A percentile compares a stretch with the other conserved stretches of the same genome.
Conservation (phyloP, 2,888 invertebrate species). For the Oscheius sp. region DNA sequence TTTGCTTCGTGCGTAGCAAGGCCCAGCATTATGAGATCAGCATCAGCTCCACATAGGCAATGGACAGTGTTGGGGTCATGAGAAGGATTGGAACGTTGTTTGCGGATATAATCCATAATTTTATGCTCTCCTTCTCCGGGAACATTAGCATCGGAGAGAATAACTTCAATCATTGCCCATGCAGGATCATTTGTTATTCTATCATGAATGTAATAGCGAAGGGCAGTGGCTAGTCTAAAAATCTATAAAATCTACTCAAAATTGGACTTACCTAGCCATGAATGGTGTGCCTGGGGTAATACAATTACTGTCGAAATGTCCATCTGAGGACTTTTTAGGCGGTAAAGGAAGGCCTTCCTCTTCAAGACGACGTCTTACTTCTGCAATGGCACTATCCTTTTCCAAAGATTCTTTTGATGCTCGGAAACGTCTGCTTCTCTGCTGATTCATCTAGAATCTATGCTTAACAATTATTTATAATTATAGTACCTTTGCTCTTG, state of each 20-base stretch:
- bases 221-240: conserved; percentile 64
- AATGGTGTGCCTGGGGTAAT: conserved; percentile 89
- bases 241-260: background rate
- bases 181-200: conserved; percentile 90
- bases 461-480: background rate
- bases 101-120: conserved; percentile 96
- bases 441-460: conserved; percentile 87
- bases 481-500: conserved; percentile 81
- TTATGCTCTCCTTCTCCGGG: conserved; percentile 99
- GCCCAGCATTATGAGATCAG: conserved; percentile 92
- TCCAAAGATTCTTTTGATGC: conserved; percentile 93
- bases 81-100: conserved; percentile 82
- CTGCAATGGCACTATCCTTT: conserved; percentile 84
- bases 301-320: conserved; percentile 98
- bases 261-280: conserved; percentile 57
- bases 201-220: conserved; percentile 82
- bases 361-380: conserved; percentile 70
- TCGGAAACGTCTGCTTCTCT: conserved; percentile 92
- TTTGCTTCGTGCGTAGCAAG: conserved; percentile 98
- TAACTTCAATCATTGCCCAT: conserved; percentile 90
- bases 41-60: conserved; percentile 94
- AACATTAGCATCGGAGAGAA: conserved; percentile 97
- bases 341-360: conserved; percentile 71
- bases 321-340: conserved; percentile 83
- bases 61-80: conserved; percentile 97